Conservation (phyloP, 2,113 vertebrate species). For the Rafetus swinhoei region DNA sequence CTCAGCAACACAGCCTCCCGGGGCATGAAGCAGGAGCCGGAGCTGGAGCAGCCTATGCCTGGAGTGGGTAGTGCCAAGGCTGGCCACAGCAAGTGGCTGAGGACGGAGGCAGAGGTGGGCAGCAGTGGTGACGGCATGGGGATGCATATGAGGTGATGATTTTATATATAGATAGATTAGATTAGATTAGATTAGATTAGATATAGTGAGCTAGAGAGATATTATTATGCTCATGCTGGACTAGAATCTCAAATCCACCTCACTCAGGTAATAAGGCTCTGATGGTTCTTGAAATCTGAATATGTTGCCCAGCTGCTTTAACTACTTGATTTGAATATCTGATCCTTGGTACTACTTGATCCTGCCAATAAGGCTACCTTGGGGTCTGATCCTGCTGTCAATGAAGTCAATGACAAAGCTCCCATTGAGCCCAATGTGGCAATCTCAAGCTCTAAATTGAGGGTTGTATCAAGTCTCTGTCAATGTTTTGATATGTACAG, state of each 20-base stretch:
- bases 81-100: too few relatives aligned
- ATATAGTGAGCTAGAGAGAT: too few relatives aligned
- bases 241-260: neutral
- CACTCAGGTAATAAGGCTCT: neutral
- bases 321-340: neutral
- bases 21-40: too few relatives aligned
- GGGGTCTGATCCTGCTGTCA: neutral
- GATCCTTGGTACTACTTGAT: neutral
- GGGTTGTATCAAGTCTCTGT: neutral
- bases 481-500: neutral
- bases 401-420: neutral
- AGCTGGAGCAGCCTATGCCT: too few relatives aligned
- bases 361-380: neutral
- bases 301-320: neutral
- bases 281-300: neutral
- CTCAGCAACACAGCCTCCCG: too few relatives aligned
- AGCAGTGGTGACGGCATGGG: too few relatives aligned
- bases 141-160: too few relatives aligned
- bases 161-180: too few relatives aligned
- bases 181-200: too few relatives aligned
- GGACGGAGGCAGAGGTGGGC: too few relatives aligned
- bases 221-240: neutral
- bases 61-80: too few relatives aligned
- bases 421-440: fast-evolving
- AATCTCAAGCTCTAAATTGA: neutral